Conservation (phyloP, 2,797 vertebrate species). For the Sebastes diploproa region DNA sequence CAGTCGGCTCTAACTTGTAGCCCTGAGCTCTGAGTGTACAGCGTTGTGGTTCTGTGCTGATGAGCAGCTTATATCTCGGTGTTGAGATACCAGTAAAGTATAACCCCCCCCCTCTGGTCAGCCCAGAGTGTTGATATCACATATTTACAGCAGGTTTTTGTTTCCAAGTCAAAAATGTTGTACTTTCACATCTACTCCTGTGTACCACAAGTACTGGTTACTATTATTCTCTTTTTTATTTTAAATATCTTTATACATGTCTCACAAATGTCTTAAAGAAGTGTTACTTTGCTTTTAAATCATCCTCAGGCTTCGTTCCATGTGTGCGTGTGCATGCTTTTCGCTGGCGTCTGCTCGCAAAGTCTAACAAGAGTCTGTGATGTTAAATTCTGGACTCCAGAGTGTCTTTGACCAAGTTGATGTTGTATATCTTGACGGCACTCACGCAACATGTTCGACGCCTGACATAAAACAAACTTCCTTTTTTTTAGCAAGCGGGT, state of each 20-base stretch:
- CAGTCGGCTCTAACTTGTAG: not conserved
- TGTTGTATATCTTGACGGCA: slow-evolving; percentile 14
- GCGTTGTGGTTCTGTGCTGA: not conserved
- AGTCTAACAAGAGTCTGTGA: not conserved
- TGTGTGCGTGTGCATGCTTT: not conserved
- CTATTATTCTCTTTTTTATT: slow-evolving; percentile 7
- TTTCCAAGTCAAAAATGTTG: not conserved
- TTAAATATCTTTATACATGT: slow-evolving; percentile 20
- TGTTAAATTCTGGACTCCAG: not conserved
- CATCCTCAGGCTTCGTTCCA: slow-evolving; percentile 38
- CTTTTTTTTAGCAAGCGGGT: slow-evolving; percentile 29
- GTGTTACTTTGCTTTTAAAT: slow-evolving; percentile 24
- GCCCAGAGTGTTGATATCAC: not conserved
- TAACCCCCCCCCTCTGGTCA: not conserved
- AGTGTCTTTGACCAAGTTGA: slow-evolving; percentile 26
- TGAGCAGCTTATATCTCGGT: not conserved
- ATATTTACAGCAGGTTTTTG: not conserved
- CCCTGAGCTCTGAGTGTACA: not conserved
- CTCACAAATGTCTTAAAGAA: slow-evolving; percentile 68
- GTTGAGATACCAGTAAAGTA: not conserved
- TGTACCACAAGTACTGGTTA: slow-evolving; percentile 20
- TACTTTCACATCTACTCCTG: not conserved
- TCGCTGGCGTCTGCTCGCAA: not conserved
- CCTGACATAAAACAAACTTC: slow-evolving; percentile 44
- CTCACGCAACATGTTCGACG: slow-evolving; percentile 11